Base-by-base conservation (phyloP, 2,113 vertebrate species). In the Deroptyus accipitrinus region DNA sequence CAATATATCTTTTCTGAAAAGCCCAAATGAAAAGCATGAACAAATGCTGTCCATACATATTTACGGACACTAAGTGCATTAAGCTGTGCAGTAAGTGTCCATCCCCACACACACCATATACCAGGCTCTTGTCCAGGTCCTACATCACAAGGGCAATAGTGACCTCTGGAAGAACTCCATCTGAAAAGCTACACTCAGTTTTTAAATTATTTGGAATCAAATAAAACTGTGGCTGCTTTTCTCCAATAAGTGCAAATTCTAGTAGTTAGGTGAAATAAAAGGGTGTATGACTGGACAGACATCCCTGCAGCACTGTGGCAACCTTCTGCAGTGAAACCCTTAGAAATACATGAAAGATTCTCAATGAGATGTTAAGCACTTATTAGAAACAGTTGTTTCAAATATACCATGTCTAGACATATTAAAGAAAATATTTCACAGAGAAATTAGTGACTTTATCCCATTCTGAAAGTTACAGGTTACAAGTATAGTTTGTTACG, bases 61-160 rank as follows among this genome's bases (percentile, higher is more conserved):
- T 5, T 41, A 61, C 3, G 1, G 41, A 64, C 25, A 39, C 37
- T 30, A 39, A 18, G 46, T n/a, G 42, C 25, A 46, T 33, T 24
- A 46, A 22, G 46, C 46, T 55, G 22, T 7, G n/a, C 46, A 17
- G 6, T 28, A 55, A 69, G 6, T 20, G 15, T 25, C n/a, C 3
- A 0, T 27, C 1, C 2, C 0, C 1, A 33, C 48, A 39, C 15
- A 39, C 19, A n/a, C 22, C 31, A 59, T 0, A 1, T 35, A 88
- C 25, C 33, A 74, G 44, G 41, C 10, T 67, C 35, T 39, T 2
- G 0, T 44, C 33, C 31, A 61, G 35, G 28, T 63, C 42, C 10
- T 30, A 51, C 62, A 52, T 73, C n/a, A 51, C 2, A 1, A 62
- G 3, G 42, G 33, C 48, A 51, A 51, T 10, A 79, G 37, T 1